Percentiles rank a stretch among this genome's conserved stretches.
Evolutionary conservation across 2,888 invertebrate species (phyloP).

Genomic region (Scrobipalpa costella): DNA sequence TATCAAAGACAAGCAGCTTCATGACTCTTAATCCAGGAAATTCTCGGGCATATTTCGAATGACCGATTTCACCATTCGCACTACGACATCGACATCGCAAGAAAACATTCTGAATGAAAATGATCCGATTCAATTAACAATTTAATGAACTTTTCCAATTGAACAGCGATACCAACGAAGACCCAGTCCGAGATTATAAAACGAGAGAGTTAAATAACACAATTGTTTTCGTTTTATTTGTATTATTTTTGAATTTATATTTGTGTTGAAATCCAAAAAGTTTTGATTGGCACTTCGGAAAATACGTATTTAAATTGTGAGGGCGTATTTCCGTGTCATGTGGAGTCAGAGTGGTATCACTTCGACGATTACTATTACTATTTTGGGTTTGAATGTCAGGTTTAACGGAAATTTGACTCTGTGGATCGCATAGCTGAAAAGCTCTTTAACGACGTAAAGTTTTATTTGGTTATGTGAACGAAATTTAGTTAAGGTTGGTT

Average conservation of each 20-base stretch:
- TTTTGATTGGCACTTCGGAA: neutral
- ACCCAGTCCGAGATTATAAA: neutral
- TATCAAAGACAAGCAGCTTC: too few species aligned
- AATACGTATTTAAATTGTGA: neutral
- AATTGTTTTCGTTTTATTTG: neutral
- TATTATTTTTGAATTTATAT: neutral
- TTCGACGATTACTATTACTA: too few species aligned
- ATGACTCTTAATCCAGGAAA: too few species aligned
- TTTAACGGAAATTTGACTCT: too few species aligned
- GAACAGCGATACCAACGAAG: slow-evolving; percentile 23
- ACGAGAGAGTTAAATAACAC: slow-evolving; percentile 1
- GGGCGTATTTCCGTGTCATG: too few species aligned
- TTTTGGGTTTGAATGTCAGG: too few species aligned
- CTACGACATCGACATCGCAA: slow-evolving; percentile 4
- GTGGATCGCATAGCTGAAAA: too few species aligned
- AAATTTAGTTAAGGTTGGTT: too few species aligned
- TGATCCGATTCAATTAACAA: slow-evolving; percentile 36
- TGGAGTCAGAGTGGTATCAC: too few species aligned
- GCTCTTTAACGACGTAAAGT: too few species aligned
- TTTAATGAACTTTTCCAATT: slow-evolving; percentile 37
- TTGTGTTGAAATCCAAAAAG: neutral
- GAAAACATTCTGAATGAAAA: slow-evolving; percentile 30
- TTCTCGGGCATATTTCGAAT: neutral
- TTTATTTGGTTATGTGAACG: too few species aligned
- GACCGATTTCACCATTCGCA: neutral